Conservation (phyloP, 2,113 vertebrate genomes). For the Ammospiza nelsoni region DNA sequence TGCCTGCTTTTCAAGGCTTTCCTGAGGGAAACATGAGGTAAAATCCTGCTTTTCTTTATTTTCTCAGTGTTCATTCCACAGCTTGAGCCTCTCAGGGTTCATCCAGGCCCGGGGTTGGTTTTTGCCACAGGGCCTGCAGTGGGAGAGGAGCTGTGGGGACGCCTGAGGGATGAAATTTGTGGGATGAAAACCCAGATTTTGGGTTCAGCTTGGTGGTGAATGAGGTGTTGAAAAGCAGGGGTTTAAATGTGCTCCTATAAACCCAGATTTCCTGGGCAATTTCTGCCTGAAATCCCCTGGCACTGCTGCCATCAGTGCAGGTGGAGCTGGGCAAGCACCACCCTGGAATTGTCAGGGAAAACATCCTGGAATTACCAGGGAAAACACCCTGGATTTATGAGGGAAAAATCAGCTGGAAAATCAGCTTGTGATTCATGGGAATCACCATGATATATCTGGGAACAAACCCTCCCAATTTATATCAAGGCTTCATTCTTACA, state of each 20-base stretch:
- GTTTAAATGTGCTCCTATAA: not conserved
- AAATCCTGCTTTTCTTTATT: not conserved
- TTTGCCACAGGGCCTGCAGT: accelerated
- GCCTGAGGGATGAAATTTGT: not conserved
- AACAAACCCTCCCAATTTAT: not conserved
- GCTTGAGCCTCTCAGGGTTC: not conserved
- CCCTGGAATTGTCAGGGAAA: not conserved
- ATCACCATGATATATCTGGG: accelerated
- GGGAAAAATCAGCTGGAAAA: not conserved
- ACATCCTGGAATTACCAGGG: not conserved
- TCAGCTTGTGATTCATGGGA: not conserved
- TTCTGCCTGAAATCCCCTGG: not conserved
- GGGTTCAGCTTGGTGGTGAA: not conserved
- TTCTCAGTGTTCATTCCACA: not conserved
- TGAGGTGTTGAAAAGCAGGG: not conserved
- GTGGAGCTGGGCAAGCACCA: not conserved
- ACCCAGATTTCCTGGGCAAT: not conserved
- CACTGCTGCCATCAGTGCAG: not conserved
- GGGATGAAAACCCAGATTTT: not conserved
- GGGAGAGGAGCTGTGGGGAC: not conserved
- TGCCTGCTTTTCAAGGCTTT: not conserved
- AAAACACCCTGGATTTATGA: not conserved
- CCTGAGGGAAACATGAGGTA: not conserved
- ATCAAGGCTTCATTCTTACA: accelerated
- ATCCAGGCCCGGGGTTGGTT: not conserved